Evolutionary conservation across 2,888 invertebrate genomes (phyloP).

Genomic region (Celastrina argiolus): DNA sequence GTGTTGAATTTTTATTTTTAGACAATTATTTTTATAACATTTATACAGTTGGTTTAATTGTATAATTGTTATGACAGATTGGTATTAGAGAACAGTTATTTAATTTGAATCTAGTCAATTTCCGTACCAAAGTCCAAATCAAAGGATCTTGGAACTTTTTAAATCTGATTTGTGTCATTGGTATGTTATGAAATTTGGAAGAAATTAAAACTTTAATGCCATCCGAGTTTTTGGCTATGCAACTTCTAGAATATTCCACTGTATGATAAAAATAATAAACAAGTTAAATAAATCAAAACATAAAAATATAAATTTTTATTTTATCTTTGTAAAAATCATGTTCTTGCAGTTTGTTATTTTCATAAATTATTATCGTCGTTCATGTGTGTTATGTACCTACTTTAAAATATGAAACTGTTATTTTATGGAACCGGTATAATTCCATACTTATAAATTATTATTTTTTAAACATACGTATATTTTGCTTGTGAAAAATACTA

Average conservation of each 20-base stretch:
- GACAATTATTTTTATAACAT: constrained; percentile 1
- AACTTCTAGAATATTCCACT: too few relatives aligned
- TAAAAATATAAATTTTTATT: background rate
- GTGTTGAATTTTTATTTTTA: constrained; percentile 23
- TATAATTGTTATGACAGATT: constrained; percentile 17
- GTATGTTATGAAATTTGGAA: too few relatives aligned
- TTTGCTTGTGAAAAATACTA: background rate
- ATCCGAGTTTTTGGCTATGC: too few relatives aligned
- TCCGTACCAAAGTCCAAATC: background rate
- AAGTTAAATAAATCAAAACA: background rate
- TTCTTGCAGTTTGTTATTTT: background rate
- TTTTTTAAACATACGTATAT: background rate
- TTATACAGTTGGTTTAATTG: constrained; percentile 16
- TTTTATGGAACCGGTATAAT: background rate
- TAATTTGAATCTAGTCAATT: background rate
- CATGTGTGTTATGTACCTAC: background rate
- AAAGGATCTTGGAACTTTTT: too few relatives aligned
- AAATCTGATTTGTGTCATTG: too few relatives aligned
- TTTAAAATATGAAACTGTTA: background rate
- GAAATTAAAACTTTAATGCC: too few relatives aligned
- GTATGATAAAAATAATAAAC: too few relatives aligned
- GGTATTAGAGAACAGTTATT: background rate
- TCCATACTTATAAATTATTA: background rate
- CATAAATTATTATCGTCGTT: background rate
- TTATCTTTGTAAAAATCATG: background rate